A percentile compares a stretch with the other conserved stretches of the same genome.
These are phyloP conservation scores for Balanococcus diminutus DNA, from an alignment of 2,888 invertebrate genomes.

Conservation along the genomic window DNA sequence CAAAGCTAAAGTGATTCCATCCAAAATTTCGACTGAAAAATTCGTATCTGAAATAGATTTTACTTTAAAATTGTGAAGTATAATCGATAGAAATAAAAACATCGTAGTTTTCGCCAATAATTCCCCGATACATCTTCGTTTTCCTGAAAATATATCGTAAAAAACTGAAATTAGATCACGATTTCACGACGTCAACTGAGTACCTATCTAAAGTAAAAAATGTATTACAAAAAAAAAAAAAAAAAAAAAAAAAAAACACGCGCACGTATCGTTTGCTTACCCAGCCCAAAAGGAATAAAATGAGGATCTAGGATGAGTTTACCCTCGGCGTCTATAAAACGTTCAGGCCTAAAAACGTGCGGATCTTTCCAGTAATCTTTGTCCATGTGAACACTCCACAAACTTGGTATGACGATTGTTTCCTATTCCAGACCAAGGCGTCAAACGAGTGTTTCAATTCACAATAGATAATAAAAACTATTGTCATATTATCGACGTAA, in stretches of 20 bases:
- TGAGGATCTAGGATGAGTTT: constrained; percentile 64
- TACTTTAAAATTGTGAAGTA: constrained; percentile 56
- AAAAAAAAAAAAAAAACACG: too few species aligned
- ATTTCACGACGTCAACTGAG: too few species aligned
- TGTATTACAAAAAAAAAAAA: too few species aligned
- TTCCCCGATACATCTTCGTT: constrained; percentile 71
- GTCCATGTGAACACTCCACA: constrained; percentile 70
- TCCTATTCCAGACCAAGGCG: constrained; percentile 64
- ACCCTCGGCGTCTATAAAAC: constrained; percentile 69
- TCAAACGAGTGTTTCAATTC: background rate
- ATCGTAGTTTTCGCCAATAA: constrained; percentile 68
- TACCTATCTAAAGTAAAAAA: background rate
- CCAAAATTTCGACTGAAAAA: constrained; percentile 50
- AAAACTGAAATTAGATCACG: too few species aligned
- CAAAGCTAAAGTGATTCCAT: constrained; percentile 56
- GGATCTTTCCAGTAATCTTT: constrained; percentile 68
- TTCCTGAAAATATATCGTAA: constrained; percentile 62
- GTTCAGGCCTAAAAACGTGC: constrained; percentile 68
- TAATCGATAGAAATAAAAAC: constrained; percentile 63
- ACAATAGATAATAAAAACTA: too few species aligned
- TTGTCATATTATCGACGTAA: background rate
- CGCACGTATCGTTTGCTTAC: too few species aligned
- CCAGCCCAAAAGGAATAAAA: constrained; percentile 71
- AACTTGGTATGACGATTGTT: constrained; percentile 68
- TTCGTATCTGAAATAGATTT: background rate